Evolutionary conservation across 2,113 vertebrate species (phyloP).

Genomic region (Pomatorhinus ruficollis): DNA sequence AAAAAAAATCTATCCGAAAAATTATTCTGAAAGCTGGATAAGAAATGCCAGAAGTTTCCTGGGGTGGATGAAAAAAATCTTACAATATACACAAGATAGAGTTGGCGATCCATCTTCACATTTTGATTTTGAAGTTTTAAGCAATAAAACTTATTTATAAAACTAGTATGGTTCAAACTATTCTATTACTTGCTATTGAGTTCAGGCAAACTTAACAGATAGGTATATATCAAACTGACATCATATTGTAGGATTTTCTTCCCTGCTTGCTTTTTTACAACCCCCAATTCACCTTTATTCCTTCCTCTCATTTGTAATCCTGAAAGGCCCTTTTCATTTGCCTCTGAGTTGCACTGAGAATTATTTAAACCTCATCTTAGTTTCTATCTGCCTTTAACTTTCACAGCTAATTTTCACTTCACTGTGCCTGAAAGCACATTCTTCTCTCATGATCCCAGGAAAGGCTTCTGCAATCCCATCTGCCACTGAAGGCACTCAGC

Average conservation of each 20-base stretch:
- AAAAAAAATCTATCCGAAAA: not conserved
- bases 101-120: not conserved
- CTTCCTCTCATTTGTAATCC: not conserved
- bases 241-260: not conserved
- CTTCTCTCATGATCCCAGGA: not conserved
- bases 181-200: not conserved
- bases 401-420: not conserved
- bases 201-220: not conserved
- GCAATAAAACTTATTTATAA: slow-evolving; percentile 10
- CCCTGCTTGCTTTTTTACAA: not conserved
- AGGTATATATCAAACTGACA: not conserved
- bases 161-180: not conserved
- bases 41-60: not conserved
- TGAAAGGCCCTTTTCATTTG: not conserved
- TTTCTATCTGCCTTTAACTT: not conserved
- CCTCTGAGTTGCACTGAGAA: not conserved
- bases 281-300: not conserved
- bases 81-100: not conserved
- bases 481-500: not conserved
- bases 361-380: not conserved
- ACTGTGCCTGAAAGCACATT: not conserved
- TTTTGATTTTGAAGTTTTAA: not conserved
- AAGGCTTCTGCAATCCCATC: not conserved
- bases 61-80: not conserved
- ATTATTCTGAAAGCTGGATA: not conserved